phyloP scores from a whole-genome alignment of 2,888 invertebrate genomes.

The Diabrotica balteata region DNA sequence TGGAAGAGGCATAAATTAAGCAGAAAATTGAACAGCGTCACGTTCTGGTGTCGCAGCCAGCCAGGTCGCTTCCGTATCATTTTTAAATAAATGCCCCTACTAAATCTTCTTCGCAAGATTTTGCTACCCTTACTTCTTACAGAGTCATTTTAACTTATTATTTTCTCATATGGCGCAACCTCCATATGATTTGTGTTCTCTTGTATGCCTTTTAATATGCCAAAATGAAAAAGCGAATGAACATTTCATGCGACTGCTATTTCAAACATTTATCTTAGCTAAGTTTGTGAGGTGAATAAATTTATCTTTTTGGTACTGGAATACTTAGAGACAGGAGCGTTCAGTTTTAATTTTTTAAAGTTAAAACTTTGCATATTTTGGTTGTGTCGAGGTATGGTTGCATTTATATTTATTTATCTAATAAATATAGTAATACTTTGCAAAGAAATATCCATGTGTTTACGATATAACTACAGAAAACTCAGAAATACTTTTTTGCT shows the following conservation, averaged over 20 bases:
- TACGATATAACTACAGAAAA: too few species aligned
- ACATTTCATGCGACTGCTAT: constrained; percentile 44
- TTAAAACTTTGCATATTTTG: too few species aligned
- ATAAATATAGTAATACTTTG: too few species aligned
- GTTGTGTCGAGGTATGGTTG: too few species aligned
- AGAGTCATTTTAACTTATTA: constrained; percentile 36
- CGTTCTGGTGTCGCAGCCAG: constrained; percentile 9
- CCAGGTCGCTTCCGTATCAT: constrained; percentile 17
- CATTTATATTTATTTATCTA: too few species aligned
- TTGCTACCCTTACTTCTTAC: constrained; percentile 12
- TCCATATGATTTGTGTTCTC: constrained; percentile 47
- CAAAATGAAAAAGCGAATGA: constrained; percentile 49
- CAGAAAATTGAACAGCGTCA: constrained; percentile 14
- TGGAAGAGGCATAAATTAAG: constrained; percentile 10
- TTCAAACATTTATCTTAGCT: constrained; percentile 43
- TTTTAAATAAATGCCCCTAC: constrained; percentile 28
- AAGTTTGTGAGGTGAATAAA: constrained; percentile 44
- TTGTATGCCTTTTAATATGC: constrained; percentile 51
- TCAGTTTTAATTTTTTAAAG: not conserved
- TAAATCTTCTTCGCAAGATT: constrained; percentile 20
- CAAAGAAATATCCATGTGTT: too few species aligned
- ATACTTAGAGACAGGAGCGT: not conserved
- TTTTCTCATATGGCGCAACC: constrained; percentile 34
- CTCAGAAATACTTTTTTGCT: too few species aligned
- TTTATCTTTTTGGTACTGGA: constrained; percentile 30